Conservation (phyloP, 2,888 invertebrate species). For the Elysia crispata region DNA sequence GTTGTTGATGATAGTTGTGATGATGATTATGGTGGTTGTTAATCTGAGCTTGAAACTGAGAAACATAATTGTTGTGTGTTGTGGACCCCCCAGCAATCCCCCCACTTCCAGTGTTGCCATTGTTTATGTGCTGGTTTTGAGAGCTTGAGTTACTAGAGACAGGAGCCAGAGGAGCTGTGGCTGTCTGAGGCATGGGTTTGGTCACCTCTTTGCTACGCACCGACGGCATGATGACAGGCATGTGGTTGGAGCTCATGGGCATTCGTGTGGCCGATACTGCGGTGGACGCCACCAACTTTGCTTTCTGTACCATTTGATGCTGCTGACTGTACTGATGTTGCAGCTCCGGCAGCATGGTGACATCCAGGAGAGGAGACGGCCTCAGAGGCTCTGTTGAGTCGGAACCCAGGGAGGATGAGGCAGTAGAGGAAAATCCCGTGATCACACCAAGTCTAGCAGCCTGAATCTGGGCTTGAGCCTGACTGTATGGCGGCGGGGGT, state of each 20-base stretch:
- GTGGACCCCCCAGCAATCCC: too few relatives aligned
- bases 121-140: not conserved
- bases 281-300: constrained; percentile 49
- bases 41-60: constrained; percentile 72
- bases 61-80: constrained; percentile 62
- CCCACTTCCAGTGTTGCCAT: constrained; percentile 74
- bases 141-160: constrained; percentile 27
- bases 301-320: constrained; percentile 40
- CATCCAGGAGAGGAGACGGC: constrained; percentile 27
- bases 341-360: constrained; percentile 32
- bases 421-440: constrained; percentile 30
- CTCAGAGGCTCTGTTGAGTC: constrained; percentile 18
- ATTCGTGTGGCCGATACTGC: constrained; percentile 83
- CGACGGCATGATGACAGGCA: constrained; percentile 97
- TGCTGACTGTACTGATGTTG: constrained; percentile 48
- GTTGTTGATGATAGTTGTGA: constrained; percentile 28
- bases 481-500: constrained; percentile 52
- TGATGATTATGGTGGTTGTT: constrained; percentile 48
- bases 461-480: constrained; percentile 42
- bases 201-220: constrained; percentile 96
- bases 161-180: constrained; percentile 87
- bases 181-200: constrained; percentile 95
- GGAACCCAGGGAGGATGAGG: not conserved
- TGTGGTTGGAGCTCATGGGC: constrained; percentile 91
- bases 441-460: constrained; percentile 51